Base-by-base conservation (phyloP, 2,113 vertebrate genomes). In the Nothobranchius furzeri region DNA sequence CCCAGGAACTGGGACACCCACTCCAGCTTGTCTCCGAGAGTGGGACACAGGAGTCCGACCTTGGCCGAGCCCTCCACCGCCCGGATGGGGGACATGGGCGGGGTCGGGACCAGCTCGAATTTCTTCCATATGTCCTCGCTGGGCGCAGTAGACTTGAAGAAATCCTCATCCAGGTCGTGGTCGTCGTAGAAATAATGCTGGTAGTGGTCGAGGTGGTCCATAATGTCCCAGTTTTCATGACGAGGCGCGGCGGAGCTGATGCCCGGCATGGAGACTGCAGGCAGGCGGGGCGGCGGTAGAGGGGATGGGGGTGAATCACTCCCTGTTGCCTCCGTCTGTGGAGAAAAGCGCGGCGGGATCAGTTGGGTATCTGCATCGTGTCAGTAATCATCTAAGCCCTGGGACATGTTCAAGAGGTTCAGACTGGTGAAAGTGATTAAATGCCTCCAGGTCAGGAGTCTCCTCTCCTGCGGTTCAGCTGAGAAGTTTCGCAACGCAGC, bases 101-200 rank as follows among this genome's bases (percentile, higher is more conserved):
- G 95, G 76, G 95, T 96, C 72, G 95, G 95, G 1, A 98, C 96
- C 82, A 97, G 93, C 89, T 98, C 96, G 78, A 98, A 98, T 93
- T 98, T 98, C 91, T 98, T 97, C 97, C 97, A 98, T 77, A 98
- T 97, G 86, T 98, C 97, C 89, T 97, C 96, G 70, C 97, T 97
- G 85, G 96, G 95, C 10, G 96, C 96, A 4, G 95, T 96, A 73
- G 95, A 97, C 83, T 95, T 95, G 82, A 96, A 95, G 83, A 96
- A 95, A 87, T 98, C 96, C 90, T 96, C 95, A 56, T 91, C 94
- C 61, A 90, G 88, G 70, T 98, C 94, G 74, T 94, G 94, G 84
- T 98, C 95, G 85, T 96, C 96, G 86, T 96, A 97, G 92, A 97
- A 98, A 87, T 96, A 97, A 56, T 96, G 96, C 50, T 96, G 95